phyloP scores from a whole-genome alignment of 2,888 invertebrate species.

The Myopa tessellatipennis region DNA sequence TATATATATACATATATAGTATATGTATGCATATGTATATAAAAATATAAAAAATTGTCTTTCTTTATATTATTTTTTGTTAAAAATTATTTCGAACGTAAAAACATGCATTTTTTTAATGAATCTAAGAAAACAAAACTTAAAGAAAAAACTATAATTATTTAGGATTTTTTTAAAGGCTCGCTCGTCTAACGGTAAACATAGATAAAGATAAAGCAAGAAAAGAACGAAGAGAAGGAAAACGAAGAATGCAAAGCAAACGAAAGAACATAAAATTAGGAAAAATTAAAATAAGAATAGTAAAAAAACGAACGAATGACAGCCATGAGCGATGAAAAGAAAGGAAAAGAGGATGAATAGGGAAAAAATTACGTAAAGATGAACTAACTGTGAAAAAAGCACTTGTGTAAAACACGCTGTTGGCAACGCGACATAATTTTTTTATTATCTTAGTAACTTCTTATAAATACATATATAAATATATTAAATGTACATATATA shows the following conservation, averaged over 20 bases:
- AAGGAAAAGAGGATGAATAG: neutral
- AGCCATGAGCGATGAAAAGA: neutral
- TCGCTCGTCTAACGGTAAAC: too few relatives aligned
- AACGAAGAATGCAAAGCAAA: neutral
- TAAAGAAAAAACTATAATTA: constrained; percentile 12
- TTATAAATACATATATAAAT: neutral
- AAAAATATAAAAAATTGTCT: too few relatives aligned
- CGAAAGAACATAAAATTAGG: constrained; percentile 8
- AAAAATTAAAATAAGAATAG: constrained; percentile 40
- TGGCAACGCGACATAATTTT: constrained; percentile 41
- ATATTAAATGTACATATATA: constrained; percentile 31
- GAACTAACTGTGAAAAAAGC: constrained; percentile 38
- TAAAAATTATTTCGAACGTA: neutral
- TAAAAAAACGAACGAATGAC: constrained; percentile 30
- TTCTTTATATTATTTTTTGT: too few relatives aligned
- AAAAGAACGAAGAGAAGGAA: too few relatives aligned
- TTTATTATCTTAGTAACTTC: neutral
- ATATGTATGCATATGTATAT: too few relatives aligned
- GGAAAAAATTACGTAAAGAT: constrained; percentile 9
- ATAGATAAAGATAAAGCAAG: too few relatives aligned
- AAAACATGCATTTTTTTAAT: constrained; percentile 37
- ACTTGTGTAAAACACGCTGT: constrained; percentile 35
- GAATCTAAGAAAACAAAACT: constrained; percentile 37
- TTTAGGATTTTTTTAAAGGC: too few relatives aligned
- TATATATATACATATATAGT: neutral